These are phyloP conservation scores for Andrena dorsata DNA, from an alignment of 2,888 invertebrate species.

Conservation along the genomic window DNA sequence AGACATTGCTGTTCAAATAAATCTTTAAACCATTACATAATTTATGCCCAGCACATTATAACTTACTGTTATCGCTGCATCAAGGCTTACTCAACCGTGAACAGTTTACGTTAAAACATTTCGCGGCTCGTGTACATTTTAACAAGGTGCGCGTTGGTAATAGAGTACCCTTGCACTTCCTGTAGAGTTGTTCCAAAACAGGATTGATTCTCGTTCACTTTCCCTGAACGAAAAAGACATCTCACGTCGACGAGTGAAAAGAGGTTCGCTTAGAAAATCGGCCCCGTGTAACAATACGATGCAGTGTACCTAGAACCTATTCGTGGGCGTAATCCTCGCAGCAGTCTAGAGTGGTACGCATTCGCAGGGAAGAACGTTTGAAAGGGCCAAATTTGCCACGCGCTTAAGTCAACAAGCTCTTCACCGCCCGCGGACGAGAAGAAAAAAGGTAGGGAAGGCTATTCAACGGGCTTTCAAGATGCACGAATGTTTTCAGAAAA, in stretches of 20 bases:
- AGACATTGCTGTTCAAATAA: not conserved
- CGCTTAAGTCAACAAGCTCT: slow-evolving; percentile 84
- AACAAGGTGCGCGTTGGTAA: not conserved
- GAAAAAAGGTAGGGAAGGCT: slow-evolving; percentile 33
- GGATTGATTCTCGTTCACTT: slow-evolving; percentile 6
- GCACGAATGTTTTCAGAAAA: slow-evolving; percentile 76
- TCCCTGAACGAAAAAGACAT: slow-evolving; percentile 23
- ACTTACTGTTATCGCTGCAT: not conserved
- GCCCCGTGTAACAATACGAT: slow-evolving; percentile 55
- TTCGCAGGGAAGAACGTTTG: slow-evolving; percentile 72
- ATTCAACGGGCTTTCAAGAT: slow-evolving; percentile 69
- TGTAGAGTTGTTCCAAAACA: slow-evolving; percentile 10
- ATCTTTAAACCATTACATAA: not conserved
- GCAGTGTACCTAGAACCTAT: slow-evolving; percentile 31
- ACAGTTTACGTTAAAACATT: not conserved
- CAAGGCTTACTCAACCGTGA: not conserved
- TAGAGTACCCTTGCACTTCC: not conserved
- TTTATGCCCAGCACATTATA: not conserved
- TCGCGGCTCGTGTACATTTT: not conserved
- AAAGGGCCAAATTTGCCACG: slow-evolving; percentile 82
- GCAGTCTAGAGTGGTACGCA: slow-evolving; percentile 29
- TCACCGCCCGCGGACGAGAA: slow-evolving; percentile 52
- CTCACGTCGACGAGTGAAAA: not conserved
- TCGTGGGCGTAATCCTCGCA: slow-evolving; percentile 61
- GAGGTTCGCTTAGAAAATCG: not conserved